Percentiles rank a stretch among this genome's conserved stretches.
phyloP scores from a whole-genome alignment of 2,113 vertebrate genomes.

The Pungitius pungitius region DNA sequence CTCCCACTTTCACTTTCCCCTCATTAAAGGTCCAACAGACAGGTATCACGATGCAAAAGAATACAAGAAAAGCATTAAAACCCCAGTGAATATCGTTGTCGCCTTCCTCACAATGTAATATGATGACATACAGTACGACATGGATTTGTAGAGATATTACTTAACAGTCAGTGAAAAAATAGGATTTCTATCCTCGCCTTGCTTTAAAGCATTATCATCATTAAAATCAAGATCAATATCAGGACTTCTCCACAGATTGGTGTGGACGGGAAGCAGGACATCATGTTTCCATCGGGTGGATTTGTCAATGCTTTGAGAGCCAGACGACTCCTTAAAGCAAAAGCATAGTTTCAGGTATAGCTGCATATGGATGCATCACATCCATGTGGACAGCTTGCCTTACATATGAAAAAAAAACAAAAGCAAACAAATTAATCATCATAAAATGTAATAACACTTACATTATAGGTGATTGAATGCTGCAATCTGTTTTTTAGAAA shows the following conservation, averaged over 20 bases:
- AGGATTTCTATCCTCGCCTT: not conserved
- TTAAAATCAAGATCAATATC: not conserved
- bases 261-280: too few species aligned
- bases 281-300: too few species aligned
- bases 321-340: too few species aligned
- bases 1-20: not conserved
- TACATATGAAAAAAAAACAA: too few species aligned
- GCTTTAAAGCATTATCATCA: not conserved
- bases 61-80: not conserved
- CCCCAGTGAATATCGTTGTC: not conserved
- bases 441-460: slow-evolving; percentile 9
- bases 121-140: not conserved
- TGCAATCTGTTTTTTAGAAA: slow-evolving; percentile 31
- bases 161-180: not conserved
- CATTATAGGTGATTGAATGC: slow-evolving; percentile 14
- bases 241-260: not conserved
- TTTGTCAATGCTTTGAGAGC: too few species aligned
- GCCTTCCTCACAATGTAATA: not conserved
- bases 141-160: not conserved
- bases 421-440: slow-evolving; percentile 23
- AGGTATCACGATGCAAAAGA: not conserved
- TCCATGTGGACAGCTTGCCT: too few species aligned
- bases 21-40: not conserved
- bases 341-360: too few species aligned
- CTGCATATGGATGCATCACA: too few species aligned